phyloP scores from a whole-genome alignment of 2,797 vertebrate genomes.

The Anolis apletophallus region DNA sequence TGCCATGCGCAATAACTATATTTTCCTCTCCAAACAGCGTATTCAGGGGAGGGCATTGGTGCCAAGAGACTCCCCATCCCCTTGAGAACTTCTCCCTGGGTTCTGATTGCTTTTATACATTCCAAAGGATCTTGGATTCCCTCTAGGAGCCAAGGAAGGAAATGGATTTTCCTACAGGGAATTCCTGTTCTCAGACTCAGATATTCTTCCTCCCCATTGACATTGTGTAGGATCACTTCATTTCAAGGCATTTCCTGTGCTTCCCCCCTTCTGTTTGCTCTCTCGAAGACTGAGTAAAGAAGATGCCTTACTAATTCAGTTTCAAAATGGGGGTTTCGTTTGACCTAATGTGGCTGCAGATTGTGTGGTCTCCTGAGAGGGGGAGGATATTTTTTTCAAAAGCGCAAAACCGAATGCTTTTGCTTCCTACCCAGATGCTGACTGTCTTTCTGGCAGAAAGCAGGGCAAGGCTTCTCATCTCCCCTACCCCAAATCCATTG shows the following conservation, averaged over 20 bases:
- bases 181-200: not conserved
- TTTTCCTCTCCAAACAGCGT: not conserved
- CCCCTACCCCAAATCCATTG: not conserved
- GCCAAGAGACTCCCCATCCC: not conserved
- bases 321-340: not conserved
- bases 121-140: not conserved
- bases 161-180: not conserved
- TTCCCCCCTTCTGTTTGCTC: not conserved
- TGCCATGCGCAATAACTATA: not conserved
- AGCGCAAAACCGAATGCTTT: not conserved
- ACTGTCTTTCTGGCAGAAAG: conserved; percentile 1
- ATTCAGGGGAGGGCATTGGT: not conserved
- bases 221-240: not conserved
- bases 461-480: not conserved
- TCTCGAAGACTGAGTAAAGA: not conserved
- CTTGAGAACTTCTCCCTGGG: not conserved
- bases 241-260: not conserved
- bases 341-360: conserved; percentile 1
- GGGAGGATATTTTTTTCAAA: not conserved
- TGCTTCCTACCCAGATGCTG: conserved; percentile 21
- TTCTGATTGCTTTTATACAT: not conserved
- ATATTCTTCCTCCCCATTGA: not conserved
- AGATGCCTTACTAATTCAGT: not conserved
- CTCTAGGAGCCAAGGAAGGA: not conserved
- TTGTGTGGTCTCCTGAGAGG: conserved; percentile 17